Evolutionary conservation across 2,888 invertebrate species (phyloP).

Genomic region (Argyresthia albistria): DNA sequence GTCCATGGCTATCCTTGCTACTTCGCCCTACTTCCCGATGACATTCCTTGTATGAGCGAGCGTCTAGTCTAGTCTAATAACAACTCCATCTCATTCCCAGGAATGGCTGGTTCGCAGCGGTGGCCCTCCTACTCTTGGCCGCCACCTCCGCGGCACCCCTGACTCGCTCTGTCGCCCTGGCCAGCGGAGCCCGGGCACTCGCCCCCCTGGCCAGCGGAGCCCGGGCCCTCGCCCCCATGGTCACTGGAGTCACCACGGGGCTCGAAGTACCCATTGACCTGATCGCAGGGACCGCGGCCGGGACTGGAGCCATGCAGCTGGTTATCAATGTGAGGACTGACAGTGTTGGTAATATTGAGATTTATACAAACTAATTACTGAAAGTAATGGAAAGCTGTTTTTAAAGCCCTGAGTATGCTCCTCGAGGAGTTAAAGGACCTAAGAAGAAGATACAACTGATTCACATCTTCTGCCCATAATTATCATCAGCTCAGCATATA

Average conservation of each 20-base stretch:
- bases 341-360: conserved; percentile 54
- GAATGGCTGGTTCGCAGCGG: conserved; percentile 27
- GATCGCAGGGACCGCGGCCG: conserved; percentile 37
- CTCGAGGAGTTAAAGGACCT: too few species aligned
- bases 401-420: too few species aligned
- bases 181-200: conserved; percentile 24
- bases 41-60: too few species aligned
- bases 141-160: conserved; percentile 26
- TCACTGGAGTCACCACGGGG: conserved; percentile 49
- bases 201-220: conserved; percentile 22
- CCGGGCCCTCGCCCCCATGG: conserved; percentile 24
- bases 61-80: too few species aligned
- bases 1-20: too few species aligned
- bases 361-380: conserved; percentile 51
- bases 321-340: conserved; percentile 58
- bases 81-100: conserved; percentile 18
- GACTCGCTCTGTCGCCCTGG: conserved; percentile 25
- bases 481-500: too few species aligned
- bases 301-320: conserved; percentile 46
- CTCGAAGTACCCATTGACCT: conserved; percentile 48
- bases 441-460: too few species aligned
- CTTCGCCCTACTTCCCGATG: too few species aligned
- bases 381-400: conserved; percentile 1
- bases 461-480: too few species aligned
- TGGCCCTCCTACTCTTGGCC: conserved; percentile 22